A percentile compares a stretch with the other conserved stretches of the same genome.
Evolutionary conservation across 1,140 invertebrate species (phyloP).

Genomic region (Venustaconcha ellipsiformis): DNA sequence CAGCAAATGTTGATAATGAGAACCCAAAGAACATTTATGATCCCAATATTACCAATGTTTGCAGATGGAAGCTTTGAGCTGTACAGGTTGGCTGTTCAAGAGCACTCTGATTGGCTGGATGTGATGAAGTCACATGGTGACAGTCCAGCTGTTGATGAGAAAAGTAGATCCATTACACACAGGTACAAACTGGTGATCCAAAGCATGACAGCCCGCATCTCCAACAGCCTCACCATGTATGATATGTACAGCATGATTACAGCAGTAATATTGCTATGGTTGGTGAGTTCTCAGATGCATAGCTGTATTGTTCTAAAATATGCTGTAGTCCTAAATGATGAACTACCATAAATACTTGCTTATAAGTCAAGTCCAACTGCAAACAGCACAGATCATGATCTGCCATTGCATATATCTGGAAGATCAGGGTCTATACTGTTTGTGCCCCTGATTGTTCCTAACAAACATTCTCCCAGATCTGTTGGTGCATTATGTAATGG

Average conservation of each 20-base stretch:
- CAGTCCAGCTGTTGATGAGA: constrained; percentile 7
- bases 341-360: too few species aligned
- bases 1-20: too few species aligned
- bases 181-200: constrained; percentile 48
- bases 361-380: too few species aligned
- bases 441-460: too few species aligned
- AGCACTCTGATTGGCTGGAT: constrained; percentile 36
- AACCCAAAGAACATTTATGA: too few species aligned
- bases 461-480: too few species aligned
- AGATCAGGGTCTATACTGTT: too few species aligned
- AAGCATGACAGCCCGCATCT: constrained; percentile 49
- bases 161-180: constrained; percentile 33
- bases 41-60: too few species aligned
- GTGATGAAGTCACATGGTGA: constrained; percentile 9
- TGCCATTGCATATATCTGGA: too few species aligned
- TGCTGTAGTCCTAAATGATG: too few species aligned
- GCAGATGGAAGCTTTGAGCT: constrained; percentile 14
- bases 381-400: too few species aligned
- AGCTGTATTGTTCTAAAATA: not conserved
- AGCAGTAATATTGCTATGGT: constrained; percentile 45
- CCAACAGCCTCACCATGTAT: constrained; percentile 51
- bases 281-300: constrained; percentile 46
- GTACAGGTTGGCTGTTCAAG: constrained; percentile 10
- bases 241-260: constrained; percentile 59
- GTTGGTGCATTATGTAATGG: too few species aligned